phyloP scores from a whole-genome alignment of 2,797 vertebrate species.

The Hippoglossus hippoglossus region DNA sequence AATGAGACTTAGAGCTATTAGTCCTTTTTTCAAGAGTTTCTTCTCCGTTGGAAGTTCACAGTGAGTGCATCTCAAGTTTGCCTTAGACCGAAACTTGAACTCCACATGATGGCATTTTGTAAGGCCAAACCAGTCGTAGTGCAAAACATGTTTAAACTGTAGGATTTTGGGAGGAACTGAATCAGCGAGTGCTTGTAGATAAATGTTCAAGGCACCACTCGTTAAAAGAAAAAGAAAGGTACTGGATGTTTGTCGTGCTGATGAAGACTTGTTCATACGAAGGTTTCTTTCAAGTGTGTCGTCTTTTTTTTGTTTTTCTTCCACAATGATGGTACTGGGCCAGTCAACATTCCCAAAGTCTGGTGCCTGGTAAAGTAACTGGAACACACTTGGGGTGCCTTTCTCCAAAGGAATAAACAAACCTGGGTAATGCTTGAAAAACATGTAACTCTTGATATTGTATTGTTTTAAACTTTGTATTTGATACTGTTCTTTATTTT shows the following conservation, averaged over 20 bases:
- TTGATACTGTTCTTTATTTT: slow-evolving; percentile 71
- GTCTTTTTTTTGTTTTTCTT: slow-evolving; percentile 11
- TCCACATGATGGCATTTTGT: slow-evolving; percentile 63
- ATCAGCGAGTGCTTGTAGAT: slow-evolving; percentile 49
- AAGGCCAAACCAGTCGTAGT: slow-evolving; percentile 52
- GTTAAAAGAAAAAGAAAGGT: slow-evolving; percentile 45
- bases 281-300: slow-evolving; percentile 46
- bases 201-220: slow-evolving; percentile 31
- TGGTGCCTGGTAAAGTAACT: slow-evolving; percentile 61
- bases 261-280: slow-evolving; percentile 57
- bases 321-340: slow-evolving; percentile 51
- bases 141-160: slow-evolving; percentile 38
- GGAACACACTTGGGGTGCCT: slow-evolving; percentile 77
- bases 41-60: slow-evolving; percentile 61
- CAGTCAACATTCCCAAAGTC: slow-evolving; percentile 56
- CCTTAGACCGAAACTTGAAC: slow-evolving; percentile 81
- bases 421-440: slow-evolving; percentile 91
- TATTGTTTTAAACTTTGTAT: slow-evolving; percentile 63
- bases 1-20: slow-evolving; percentile 44
- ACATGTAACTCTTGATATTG: slow-evolving; percentile 75
- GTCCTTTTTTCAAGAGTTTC: slow-evolving; percentile 49
- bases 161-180: slow-evolving; percentile 49
- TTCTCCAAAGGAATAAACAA: slow-evolving; percentile 84
- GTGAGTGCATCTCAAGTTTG: slow-evolving; percentile 79
- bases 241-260: slow-evolving; percentile 56